Evolutionary conservation across 2,113 vertebrate genomes (phyloP).

Genomic region (Motacilla tschutschensis): DNA sequence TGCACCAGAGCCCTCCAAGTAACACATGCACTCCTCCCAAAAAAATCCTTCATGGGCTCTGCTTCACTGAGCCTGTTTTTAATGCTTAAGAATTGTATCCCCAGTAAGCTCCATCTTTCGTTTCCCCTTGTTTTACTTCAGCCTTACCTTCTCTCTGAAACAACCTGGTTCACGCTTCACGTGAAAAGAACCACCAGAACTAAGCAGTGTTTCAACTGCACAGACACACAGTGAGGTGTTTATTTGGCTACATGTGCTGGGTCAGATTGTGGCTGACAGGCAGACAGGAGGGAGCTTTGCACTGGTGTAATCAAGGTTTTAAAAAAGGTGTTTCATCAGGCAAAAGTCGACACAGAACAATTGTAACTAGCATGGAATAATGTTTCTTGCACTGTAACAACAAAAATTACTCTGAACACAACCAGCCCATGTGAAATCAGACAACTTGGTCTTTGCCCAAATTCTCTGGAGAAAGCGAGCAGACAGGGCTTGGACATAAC

Average conservation of each 20-base stretch:
- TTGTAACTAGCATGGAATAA: not conserved
- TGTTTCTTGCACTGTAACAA: not conserved
- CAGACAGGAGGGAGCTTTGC: not conserved
- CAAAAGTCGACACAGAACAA: not conserved
- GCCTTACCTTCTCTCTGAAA: not conserved
- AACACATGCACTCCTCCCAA: not conserved
- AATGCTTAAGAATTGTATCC: not conserved
- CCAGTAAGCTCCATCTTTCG: not conserved
- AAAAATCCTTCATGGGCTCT: not conserved
- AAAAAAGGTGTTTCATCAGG: not conserved
- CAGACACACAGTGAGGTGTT: not conserved
- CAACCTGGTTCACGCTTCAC: not conserved
- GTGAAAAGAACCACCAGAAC: not conserved
- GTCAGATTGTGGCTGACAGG: not conserved
- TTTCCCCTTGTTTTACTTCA: not conserved
- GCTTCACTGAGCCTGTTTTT: not conserved
- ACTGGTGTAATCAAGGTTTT: not conserved
- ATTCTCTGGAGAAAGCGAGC: not conserved
- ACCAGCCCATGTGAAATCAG: not conserved
- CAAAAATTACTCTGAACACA: not conserved
- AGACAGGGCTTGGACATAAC: not conserved
- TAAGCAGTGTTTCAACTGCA: not conserved
- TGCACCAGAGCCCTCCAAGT: not conserved
- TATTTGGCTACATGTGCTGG: rapidly evolving
- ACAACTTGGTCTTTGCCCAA: not conserved